These are phyloP conservation scores for Galleria mellonella DNA, from an alignment of 1,140 invertebrate species.

Conservation along the genomic window DNA sequence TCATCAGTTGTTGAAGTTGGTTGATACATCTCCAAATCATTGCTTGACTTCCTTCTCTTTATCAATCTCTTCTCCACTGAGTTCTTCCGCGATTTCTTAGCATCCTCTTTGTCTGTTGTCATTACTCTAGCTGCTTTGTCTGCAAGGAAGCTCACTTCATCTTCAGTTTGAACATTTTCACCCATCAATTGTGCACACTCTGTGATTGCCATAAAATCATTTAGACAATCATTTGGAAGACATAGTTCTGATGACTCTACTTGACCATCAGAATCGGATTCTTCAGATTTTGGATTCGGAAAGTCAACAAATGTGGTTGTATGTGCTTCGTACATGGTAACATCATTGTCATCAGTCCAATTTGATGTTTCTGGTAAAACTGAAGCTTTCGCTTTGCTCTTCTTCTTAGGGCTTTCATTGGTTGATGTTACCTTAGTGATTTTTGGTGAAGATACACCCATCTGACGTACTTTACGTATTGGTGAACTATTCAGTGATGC, in stretches of 20 bases:
- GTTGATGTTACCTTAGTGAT: conserved; percentile 50
- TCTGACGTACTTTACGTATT: conserved; percentile 64
- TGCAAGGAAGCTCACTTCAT: conserved; percentile 53
- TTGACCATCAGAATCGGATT: conserved; percentile 60
- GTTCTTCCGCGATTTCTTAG: conserved; percentile 30
- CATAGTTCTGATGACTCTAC: conserved; percentile 59
- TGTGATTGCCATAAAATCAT: conserved; percentile 64
- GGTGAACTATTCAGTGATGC: conserved; percentile 67
- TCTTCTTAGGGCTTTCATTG: conserved; percentile 58
- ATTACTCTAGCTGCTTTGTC: conserved; percentile 62
- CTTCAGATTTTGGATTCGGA: conserved; percentile 44
- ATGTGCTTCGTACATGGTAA: conserved; percentile 70
- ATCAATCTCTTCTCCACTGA: conserved; percentile 37
- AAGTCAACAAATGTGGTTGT: conserved; percentile 57
- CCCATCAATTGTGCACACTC: conserved; percentile 52
- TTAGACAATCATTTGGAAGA: conserved; percentile 64
- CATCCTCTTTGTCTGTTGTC: conserved; percentile 55
- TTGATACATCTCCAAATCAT: conserved; percentile 63
- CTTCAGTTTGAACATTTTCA: conserved; percentile 32
- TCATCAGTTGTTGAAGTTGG: conserved; percentile 64
- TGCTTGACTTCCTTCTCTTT: conserved; percentile 54
- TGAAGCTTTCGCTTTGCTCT: conserved; percentile 41
- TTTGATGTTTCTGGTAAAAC: conserved; percentile 35
- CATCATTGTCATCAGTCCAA: conserved; percentile 56
- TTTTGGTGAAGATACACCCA: conserved; percentile 49